A percentile compares a stretch with the other conserved stretches of the same genome.
Evolutionary conservation across 2,888 invertebrate species (phyloP).

Genomic region (Aspidiotus rigidus): DNA sequence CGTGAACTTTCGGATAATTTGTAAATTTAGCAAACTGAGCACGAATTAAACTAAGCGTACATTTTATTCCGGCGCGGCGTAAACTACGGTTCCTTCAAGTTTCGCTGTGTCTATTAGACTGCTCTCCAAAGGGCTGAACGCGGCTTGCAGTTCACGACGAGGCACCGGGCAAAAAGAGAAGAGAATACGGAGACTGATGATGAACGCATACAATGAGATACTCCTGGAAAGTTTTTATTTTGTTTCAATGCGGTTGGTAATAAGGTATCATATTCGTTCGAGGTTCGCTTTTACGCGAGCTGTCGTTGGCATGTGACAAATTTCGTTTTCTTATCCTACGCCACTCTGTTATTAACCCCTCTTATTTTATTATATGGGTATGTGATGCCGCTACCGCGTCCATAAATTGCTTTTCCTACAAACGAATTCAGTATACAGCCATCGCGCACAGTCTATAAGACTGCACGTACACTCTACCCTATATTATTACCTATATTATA

Average conservation of each 20-base stretch:
- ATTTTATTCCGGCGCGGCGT: not conserved
- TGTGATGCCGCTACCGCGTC: not conserved
- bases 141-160: too few relatives aligned
- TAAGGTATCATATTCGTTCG: slow-evolving; percentile 3
- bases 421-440: not conserved
- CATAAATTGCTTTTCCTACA: not conserved
- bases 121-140: too few relatives aligned
- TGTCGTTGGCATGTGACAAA: slow-evolving; percentile 31
- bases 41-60: slow-evolving; percentile 2
- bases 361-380: slow-evolving; percentile 21
- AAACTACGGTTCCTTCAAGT: too few relatives aligned
- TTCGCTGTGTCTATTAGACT: too few relatives aligned
- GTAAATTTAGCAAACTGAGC: slow-evolving; percentile 1
- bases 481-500: not conserved
- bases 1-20: not conserved
- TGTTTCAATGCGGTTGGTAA: not conserved
- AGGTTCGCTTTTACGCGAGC: not conserved
- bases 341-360: slow-evolving; percentile 27
- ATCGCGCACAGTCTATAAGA: too few relatives aligned
- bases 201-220: not conserved
- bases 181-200: not conserved
- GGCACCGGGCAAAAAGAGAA: too few relatives aligned
- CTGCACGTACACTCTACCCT: too few relatives aligned
- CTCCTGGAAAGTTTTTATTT: not conserved
- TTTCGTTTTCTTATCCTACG: slow-evolving; percentile 28